These are phyloP conservation scores for Parapristionchus giblindavisi DNA, from an alignment of 2,888 invertebrate genomes.

Conservation along the genomic window DNA sequence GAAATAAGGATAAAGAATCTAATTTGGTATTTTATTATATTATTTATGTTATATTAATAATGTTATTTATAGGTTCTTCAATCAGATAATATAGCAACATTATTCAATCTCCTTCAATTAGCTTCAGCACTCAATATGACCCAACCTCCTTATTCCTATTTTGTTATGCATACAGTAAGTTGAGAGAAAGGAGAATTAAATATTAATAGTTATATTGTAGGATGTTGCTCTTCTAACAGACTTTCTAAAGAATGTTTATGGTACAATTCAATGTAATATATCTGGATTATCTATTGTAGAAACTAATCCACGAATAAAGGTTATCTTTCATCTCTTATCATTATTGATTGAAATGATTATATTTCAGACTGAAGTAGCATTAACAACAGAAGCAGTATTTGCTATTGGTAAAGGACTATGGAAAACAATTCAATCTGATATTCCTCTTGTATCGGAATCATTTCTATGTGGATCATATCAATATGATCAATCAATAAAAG, in stretches of 20 bases:
- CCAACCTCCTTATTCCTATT: constrained; percentile 62
- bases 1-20: constrained; percentile 26
- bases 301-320: constrained; percentile 65
- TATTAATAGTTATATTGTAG: constrained; percentile 42
- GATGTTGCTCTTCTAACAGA: constrained; percentile 65
- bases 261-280: constrained; percentile 62
- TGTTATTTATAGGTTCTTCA: constrained; percentile 58
- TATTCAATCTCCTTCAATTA: constrained; percentile 60
- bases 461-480: too few relatives aligned
- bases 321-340: constrained; percentile 20
- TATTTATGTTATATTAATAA: neutral
- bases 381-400: constrained; percentile 62
- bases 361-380: constrained; percentile 58
- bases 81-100: constrained; percentile 61
- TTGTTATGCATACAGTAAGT: constrained; percentile 64
- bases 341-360: neutral
- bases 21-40: constrained; percentile 21
- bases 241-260: constrained; percentile 63
- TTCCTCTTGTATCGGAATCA: too few relatives aligned
- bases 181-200: neutral
- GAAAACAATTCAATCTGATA: neutral
- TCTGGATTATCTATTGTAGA: constrained; percentile 66
- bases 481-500: too few relatives aligned
- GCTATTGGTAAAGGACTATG: constrained; percentile 39
- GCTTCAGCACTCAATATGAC: constrained; percentile 66